phyloP scores from a whole-genome alignment of 2,113 vertebrate genomes.

The Diadophis punctatus region DNA sequence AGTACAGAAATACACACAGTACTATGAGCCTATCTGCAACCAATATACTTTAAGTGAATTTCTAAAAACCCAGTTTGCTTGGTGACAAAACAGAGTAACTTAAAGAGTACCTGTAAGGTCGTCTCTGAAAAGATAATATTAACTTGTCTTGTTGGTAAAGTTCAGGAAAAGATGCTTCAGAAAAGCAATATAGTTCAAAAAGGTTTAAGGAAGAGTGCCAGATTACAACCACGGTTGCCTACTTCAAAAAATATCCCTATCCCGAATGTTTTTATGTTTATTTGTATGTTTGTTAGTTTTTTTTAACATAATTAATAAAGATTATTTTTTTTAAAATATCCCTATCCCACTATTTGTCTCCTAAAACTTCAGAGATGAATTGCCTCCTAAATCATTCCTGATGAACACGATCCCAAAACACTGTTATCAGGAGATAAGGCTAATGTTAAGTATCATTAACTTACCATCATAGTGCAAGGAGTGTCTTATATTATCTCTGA shows the following conservation, averaged over 20 bases:
- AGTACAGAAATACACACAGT: neutral
- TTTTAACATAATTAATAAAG: too few relatives aligned
- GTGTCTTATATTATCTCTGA: neutral
- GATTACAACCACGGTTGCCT: neutral
- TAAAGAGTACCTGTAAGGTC: neutral
- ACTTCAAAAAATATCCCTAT: neutral
- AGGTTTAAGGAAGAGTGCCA: neutral
- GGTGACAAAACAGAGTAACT: neutral
- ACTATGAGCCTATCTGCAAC: neutral
- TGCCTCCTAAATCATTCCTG: neutral
- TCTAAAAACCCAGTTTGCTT: neutral
- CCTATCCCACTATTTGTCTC: neutral
- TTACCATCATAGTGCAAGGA: accelerated
- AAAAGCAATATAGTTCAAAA: neutral
- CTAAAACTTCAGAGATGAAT: neutral
- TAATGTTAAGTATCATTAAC: neutral
- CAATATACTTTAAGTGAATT: neutral
- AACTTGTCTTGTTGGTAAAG: neutral
- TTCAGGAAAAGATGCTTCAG: neutral
- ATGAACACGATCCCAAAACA: neutral
- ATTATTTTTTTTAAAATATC: too few relatives aligned
- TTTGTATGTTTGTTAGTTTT: too few relatives aligned
- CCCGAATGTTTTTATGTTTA: too few relatives aligned
- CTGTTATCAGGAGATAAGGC: neutral
- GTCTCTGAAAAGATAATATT: neutral